Percentiles rank a stretch among this genome's conserved stretches.
These are phyloP conservation scores for Dendrophyllia cribrosa DNA, from an alignment of 64 coral and sea anemone species.

Conservation along the genomic window DNA sequence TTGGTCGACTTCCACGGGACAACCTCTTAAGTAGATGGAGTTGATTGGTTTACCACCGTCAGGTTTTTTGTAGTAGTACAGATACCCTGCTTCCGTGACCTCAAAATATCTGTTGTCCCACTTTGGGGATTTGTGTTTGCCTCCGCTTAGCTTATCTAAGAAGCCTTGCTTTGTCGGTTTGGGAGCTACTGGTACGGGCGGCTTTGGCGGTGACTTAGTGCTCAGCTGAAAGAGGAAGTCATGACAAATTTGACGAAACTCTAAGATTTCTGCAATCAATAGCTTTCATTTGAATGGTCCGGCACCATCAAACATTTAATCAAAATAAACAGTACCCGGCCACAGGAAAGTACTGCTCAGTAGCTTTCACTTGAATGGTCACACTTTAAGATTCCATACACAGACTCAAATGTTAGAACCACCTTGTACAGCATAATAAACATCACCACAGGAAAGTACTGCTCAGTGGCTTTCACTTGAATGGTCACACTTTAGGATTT, in stretches of 20 bases:
- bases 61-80: constrained; percentile 90
- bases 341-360: no score
- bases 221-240: constrained; percentile 59
- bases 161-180: constrained; percentile 87
- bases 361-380: no score
- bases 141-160: constrained; percentile 90
- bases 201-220: constrained; percentile 47
- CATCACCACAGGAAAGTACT: no score
- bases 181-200: constrained; percentile 8
- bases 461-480: no score
- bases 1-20: constrained; percentile 67
- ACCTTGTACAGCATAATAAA: no score
- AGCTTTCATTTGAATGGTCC: no score
- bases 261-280: neutral
- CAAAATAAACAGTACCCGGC: no score
- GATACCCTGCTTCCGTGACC: constrained; percentile 76
- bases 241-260: neutral
- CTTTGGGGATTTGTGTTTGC: constrained; percentile 87
- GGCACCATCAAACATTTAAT: no score
- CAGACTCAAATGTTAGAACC: no score
- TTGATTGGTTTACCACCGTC: constrained; percentile 93
- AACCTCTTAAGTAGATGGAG: constrained; percentile 90
- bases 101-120: constrained; percentile 99
- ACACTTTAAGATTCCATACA: no score
- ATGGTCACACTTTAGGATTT: no score